These are phyloP conservation scores for Lithophane semibrunnea DNA, from an alignment of 2,888 invertebrate species.

Conservation along the genomic window DNA sequence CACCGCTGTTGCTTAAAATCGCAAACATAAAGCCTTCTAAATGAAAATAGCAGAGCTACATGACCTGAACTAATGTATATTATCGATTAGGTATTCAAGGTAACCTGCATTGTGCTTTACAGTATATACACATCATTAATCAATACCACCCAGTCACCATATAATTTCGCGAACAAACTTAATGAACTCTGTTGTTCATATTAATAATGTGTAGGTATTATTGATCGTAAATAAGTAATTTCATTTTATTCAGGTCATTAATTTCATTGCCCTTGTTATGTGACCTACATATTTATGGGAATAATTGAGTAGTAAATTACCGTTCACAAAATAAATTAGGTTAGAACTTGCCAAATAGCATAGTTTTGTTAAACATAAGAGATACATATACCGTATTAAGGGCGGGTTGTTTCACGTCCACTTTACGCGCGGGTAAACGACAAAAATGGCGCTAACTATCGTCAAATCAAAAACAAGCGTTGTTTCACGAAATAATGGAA, in stretches of 20 bases:
- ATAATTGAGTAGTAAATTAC: constrained; percentile 17
- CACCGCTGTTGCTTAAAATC: not conserved
- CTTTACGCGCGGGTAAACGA: no score
- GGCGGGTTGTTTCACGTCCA: no score
- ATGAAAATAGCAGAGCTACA: not conserved
- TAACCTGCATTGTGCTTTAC: constrained; percentile 16
- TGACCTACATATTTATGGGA: constrained; percentile 27
- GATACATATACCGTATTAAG: no score
- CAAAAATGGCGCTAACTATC: no score
- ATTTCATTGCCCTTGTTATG: constrained; percentile 23
- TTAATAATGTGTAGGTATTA: constrained; percentile 20
- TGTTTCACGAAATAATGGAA: no score
- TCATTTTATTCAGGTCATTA: constrained; percentile 29
- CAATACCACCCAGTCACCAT: constrained; percentile 29
- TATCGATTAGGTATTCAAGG: constrained; percentile 34
- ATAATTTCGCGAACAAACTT: constrained; percentile 34
- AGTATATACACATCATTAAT: constrained; percentile 34
- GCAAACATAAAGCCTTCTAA: not conserved
- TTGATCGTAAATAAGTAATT: constrained; percentile 33
- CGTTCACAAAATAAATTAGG: not conserved
- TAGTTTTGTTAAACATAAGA: not conserved
- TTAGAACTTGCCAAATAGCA: not conserved
- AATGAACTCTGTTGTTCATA: constrained; percentile 46
- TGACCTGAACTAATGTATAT: not conserved
- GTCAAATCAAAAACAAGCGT: no score